Conservation (phyloP, 2,797 vertebrate species). For the Peromyscus melanophrys region DNA sequence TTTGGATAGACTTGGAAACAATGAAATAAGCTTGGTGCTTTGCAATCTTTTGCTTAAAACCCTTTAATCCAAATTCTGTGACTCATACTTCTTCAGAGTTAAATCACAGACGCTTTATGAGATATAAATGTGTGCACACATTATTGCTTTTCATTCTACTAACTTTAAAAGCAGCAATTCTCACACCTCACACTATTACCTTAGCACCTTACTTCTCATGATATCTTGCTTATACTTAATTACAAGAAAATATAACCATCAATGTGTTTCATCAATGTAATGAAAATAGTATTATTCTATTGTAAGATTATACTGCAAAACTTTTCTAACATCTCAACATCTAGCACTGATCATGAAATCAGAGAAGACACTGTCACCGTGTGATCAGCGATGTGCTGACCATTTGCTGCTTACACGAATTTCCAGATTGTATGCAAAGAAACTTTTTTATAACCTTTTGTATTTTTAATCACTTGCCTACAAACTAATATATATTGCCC, state of each 20-base stretch:
- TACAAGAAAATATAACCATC: background rate
- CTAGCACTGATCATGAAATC: background rate
- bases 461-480: conserved; percentile 43
- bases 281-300: background rate
- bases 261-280: background rate
- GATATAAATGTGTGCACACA: background rate
- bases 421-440: conserved; percentile 2
- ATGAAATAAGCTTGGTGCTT: background rate
- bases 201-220: background rate
- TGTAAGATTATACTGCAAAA: background rate
- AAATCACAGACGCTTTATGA: conserved; percentile 34
- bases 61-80: background rate
- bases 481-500: conserved; percentile 36
- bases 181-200: background rate
- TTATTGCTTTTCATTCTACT: background rate
- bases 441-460: conserved; percentile 38
- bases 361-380: background rate
- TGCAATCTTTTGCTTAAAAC: background rate
- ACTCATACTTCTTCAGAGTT: background rate
- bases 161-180: background rate
- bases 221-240: conserved; percentile 14
- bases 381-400: background rate
- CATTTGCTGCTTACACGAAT: background rate
- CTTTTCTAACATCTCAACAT: background rate
- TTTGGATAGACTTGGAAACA: background rate